A percentile compares a stretch with the other conserved stretches of the same genome.
These are phyloP conservation scores for Dilophus febrilis DNA, from an alignment of 2,888 invertebrate species.

Conservation along the genomic window DNA sequence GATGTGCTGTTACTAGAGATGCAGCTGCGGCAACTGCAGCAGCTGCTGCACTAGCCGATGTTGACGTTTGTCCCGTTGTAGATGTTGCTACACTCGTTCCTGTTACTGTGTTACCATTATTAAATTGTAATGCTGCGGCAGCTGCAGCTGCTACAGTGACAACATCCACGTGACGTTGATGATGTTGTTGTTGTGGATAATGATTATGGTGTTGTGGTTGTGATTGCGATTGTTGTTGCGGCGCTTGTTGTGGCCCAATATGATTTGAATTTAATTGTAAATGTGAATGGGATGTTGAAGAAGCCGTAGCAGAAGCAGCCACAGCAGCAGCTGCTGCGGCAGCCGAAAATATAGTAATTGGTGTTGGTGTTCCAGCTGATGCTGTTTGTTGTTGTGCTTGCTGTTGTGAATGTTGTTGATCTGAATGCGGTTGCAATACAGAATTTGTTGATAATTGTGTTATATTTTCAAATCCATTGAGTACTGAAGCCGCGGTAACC, in stretches of 20 bases:
- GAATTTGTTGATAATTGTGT: constrained; percentile 1
- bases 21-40: not conserved
- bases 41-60: too few relatives aligned
- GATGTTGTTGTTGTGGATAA: not conserved
- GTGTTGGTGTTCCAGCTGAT: constrained; percentile 8
- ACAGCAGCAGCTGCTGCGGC: constrained; percentile 14
- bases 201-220: not conserved
- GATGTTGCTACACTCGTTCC: too few relatives aligned
- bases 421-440: too few relatives aligned
- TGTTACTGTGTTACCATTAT: too few relatives aligned
- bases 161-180: too few relatives aligned
- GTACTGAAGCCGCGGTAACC: constrained; percentile 23
- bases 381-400: too few relatives aligned
- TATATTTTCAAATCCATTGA: constrained; percentile 7
- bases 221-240: not conserved
- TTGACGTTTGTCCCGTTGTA: too few relatives aligned
- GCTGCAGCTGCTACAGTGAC: too few relatives aligned
- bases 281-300: not conserved
- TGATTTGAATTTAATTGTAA: too few relatives aligned
- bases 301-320: constrained; percentile 2
- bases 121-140: too few relatives aligned
- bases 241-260: too few relatives aligned
- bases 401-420: too few relatives aligned
- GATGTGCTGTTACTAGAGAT: not conserved
- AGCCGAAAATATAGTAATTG: constrained; percentile 9